phyloP scores from a whole-genome alignment of 2,888 invertebrate genomes.

The Protodeltote pygarga region DNA sequence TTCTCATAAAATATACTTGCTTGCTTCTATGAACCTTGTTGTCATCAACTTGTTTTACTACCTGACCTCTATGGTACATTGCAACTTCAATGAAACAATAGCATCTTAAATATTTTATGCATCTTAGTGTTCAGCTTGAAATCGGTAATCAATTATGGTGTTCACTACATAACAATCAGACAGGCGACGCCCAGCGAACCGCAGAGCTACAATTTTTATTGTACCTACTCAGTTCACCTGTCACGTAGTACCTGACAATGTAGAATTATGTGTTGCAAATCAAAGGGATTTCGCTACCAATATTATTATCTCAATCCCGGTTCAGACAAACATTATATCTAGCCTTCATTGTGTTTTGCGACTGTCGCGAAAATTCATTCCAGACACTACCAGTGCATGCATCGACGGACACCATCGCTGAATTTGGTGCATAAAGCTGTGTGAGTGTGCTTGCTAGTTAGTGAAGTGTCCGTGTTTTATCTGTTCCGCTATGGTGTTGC shows the following conservation, averaged over 20 bases:
- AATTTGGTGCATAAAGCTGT: constrained; percentile 18
- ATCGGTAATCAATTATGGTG: constrained; percentile 3
- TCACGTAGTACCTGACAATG: constrained; percentile 5
- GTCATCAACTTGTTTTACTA: constrained; percentile 20
- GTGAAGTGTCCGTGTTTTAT: constrained; percentile 30
- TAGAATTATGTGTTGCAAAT: constrained; percentile 3
- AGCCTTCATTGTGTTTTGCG: constrained; percentile 21
- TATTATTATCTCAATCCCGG: constrained; percentile 7
- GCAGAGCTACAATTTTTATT: neutral
- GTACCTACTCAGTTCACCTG: constrained; percentile 7
- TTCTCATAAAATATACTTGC: constrained; percentile 7
- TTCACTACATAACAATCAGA: neutral
- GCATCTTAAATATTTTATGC: neutral
- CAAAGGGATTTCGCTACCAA: neutral
- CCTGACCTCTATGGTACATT: constrained; percentile 4
- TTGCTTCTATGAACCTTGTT: constrained; percentile 3
- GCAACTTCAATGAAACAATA: constrained; percentile 11
- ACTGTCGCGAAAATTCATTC: constrained; percentile 8
- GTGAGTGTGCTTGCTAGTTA: constrained; percentile 28
- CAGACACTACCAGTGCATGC: constrained; percentile 15
- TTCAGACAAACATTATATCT: neutral
- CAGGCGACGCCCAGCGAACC: neutral
- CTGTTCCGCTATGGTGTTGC: constrained; percentile 43
- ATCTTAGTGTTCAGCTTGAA: neutral
- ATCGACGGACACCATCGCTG: constrained; percentile 10